Base-by-base conservation (phyloP, 2,797 vertebrate species). In the Linurgus olivaceus region DNA sequence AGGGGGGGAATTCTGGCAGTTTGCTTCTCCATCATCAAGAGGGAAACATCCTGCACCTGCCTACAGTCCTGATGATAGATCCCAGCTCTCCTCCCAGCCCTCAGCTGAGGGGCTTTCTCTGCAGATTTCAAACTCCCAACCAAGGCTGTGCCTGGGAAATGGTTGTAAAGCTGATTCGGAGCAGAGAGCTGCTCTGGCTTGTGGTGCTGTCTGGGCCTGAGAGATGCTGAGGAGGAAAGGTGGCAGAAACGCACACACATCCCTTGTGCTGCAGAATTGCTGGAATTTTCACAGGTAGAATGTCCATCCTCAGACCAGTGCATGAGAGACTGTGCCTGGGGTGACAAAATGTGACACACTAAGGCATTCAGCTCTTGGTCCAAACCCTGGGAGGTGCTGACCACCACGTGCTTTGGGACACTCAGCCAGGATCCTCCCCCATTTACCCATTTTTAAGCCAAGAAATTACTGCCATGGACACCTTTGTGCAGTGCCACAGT, bases 41-140 rank as follows among this genome's bases (percentile, higher is more conserved):
- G 35, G 44, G 86, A 72, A 93, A 78, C 5, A 8, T 21, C 6
- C 51, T 80, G 50, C 73, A 78, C 50, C 90, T 91, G 51, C 73
- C 44, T 1, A 19, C 2, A 2, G n/a, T 35, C 45, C 78, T 58
- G 66, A 33, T 23, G 31, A 47, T 3, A 1, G 15, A 26, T 44
- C n/a, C 40, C 66, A 85, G 59, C 13, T 62, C 55, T 57, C 40
- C 66, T 72, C 50, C 58, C 74, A 44, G 1, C 51, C n/a, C 70
- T 89, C 37, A 73, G 50, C 37, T 92, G 66, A 62, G 86, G 15
- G 54, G 48, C 4, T 86, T 82, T 48, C 28, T 75, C 62, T 83
- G 15, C 40, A 72, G 28, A 31, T 42, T 40, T 65, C 11, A 54
- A 55, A 38, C 8, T 68, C 45, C 7, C 54, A 20, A 31, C 37